Percentiles rank a stretch among this genome's conserved stretches.
Evolutionary conservation across 2,113 vertebrate genomes (phyloP).

Genomic region (Protobothrops mucrosquamatus): DNA sequence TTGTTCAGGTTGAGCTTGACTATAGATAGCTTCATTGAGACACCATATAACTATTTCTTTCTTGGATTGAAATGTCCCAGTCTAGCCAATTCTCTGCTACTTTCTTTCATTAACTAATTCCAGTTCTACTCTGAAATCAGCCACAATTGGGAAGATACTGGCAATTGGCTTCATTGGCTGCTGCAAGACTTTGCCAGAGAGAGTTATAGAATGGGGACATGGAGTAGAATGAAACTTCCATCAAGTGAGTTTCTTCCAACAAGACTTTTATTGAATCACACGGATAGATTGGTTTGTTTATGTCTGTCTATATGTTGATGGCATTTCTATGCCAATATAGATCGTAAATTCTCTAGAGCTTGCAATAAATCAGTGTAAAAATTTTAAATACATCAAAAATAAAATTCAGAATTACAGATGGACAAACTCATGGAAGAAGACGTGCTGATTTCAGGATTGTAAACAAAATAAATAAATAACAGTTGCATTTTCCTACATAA

Average conservation of each 20-base stretch:
- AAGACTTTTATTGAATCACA: neutral
- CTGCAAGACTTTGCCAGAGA: neutral
- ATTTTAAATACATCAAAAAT: neutral
- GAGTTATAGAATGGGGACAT: neutral
- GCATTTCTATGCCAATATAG: neutral
- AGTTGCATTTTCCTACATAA: neutral
- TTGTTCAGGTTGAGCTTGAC: neutral
- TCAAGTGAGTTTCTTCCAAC: neutral
- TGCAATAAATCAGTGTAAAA: neutral
- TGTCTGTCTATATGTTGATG: neutral
- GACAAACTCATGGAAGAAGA: neutral
- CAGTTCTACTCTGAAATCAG: neutral
- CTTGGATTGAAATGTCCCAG: neutral
- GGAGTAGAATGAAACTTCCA: neutral
- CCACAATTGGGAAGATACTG: neutral
- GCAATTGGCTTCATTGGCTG: neutral
- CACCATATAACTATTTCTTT: neutral
- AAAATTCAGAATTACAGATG: neutral
- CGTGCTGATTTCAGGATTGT: neutral
- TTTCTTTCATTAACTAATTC: neutral
- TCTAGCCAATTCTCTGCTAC: neutral
- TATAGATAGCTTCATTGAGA: neutral
- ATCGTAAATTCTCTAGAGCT: neutral
- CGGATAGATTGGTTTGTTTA: neutral
- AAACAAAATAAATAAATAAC: neutral